A percentile compares a stretch with the other conserved stretches of the same genome.
Conservation (phyloP, 2,113 vertebrate genomes). For the Muntiacus reevesi region DNA sequence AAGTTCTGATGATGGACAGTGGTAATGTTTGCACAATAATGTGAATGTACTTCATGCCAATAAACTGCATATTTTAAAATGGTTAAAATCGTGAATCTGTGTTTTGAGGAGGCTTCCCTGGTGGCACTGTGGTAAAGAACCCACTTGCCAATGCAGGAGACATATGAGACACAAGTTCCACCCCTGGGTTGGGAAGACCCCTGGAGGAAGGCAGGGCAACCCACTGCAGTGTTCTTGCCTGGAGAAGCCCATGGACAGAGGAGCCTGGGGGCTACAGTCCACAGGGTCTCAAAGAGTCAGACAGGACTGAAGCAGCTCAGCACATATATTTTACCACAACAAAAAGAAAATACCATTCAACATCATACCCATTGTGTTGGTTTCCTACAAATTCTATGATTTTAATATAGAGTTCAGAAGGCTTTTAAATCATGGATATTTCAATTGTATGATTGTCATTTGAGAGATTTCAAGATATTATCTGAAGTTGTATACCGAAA, state of each 20-base stretch:
- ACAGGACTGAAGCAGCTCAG: background rate
- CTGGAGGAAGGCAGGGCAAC: background rate
- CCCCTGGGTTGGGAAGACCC: background rate
- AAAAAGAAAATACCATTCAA: background rate
- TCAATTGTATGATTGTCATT: background rate
- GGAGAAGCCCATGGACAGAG: background rate
- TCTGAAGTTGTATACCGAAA: constrained; percentile 14
- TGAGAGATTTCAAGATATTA: background rate
- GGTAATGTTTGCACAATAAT: background rate
- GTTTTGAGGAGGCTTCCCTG: background rate
- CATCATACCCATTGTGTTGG: background rate
- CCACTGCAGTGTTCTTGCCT: background rate
- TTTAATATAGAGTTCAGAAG: background rate
- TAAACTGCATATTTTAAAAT: background rate
- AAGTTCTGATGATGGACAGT: background rate
- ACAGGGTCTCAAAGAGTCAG: background rate
- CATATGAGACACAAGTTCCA: background rate
- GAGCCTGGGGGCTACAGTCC: background rate
- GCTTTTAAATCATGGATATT: background rate
- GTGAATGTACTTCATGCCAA: background rate
- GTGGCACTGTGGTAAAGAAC: background rate
- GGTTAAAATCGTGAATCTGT: background rate
- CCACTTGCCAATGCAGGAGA: background rate
- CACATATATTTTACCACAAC: background rate
- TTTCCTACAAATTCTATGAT: background rate